These are phyloP conservation scores for Bombus sibiricus DNA, from an alignment of 1,140 invertebrate species.

Conservation along the genomic window DNA sequence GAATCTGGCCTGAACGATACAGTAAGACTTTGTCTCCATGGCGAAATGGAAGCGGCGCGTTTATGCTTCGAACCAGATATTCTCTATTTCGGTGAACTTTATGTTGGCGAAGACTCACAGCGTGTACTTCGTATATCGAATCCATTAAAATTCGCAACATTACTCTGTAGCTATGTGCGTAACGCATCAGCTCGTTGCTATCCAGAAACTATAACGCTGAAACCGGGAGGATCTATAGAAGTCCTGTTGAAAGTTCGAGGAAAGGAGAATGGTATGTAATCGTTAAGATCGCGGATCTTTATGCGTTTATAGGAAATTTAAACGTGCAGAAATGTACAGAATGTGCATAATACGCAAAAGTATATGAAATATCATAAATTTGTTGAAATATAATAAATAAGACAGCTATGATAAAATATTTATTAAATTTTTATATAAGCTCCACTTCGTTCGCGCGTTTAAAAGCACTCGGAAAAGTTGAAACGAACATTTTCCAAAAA, in stretches of 20 bases:
- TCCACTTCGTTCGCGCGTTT: no score
- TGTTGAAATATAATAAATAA: no score
- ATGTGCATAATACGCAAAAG: no score
- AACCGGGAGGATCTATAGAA: constrained; percentile 57
- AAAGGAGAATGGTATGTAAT: constrained; percentile 50
- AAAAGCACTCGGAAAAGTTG: no score
- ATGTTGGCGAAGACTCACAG: constrained; percentile 47
- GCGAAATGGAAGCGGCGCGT: constrained; percentile 55
- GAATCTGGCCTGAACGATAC: constrained; percentile 14
- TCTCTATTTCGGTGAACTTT: constrained; percentile 60
- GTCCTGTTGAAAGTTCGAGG: constrained; percentile 60
- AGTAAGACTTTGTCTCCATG: constrained; percentile 68
- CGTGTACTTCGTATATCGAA: constrained; percentile 64
- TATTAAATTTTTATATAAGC: no score
- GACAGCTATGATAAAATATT: no score
- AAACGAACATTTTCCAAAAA: neutral
- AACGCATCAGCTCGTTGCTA: constrained; percentile 42
- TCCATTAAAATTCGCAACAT: constrained; percentile 47
- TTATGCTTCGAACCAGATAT: constrained; percentile 62
- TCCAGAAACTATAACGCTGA: constrained; percentile 52
- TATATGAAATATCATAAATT: no score
- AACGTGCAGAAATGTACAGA: no score
- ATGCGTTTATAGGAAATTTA: no score
- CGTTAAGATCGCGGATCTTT: no score
- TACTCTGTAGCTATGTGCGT: constrained; percentile 58